These are phyloP conservation scores for Atta cephalotes DNA, from an alignment of 1,140 invertebrate genomes.

Conservation along the genomic window DNA sequence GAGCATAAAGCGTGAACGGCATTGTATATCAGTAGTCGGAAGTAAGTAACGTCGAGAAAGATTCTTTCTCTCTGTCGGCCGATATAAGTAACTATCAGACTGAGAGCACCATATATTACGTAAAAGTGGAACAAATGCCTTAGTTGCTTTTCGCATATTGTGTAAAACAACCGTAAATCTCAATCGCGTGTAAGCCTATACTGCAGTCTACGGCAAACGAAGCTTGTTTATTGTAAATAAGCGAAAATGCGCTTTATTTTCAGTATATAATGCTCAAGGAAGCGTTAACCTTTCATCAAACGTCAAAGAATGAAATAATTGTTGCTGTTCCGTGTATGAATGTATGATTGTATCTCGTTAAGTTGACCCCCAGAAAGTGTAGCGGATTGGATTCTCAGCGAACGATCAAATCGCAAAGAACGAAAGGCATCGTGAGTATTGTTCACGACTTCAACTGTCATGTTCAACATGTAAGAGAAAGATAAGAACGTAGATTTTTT, in stretches of 20 bases:
- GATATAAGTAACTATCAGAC: constrained; percentile 3
- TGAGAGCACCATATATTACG: constrained; percentile 12
- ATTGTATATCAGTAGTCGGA: constrained; percentile 21
- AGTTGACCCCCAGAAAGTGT: background rate
- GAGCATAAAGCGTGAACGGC: constrained; percentile 37
- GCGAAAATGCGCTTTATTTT: constrained; percentile 30
- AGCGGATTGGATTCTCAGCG: background rate
- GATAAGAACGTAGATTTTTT: background rate
- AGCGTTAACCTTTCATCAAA: constrained; percentile 44
- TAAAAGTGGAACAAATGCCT: constrained; percentile 49
- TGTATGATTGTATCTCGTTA: background rate
- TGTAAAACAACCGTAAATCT: constrained; percentile 38
- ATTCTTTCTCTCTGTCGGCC: background rate
- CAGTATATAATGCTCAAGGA: constrained; percentile 9
- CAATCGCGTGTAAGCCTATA: constrained; percentile 4
- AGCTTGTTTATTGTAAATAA: background rate
- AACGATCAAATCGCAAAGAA: background rate
- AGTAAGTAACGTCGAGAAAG: constrained; percentile 5
- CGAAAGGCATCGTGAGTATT: background rate
- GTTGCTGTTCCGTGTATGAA: background rate
- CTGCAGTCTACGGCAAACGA: background rate
- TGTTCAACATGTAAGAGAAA: background rate
- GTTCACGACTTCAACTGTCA: background rate
- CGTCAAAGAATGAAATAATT: constrained; percentile 24
- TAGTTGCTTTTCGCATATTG: constrained; percentile 27